Conservation (phyloP, 2,797 vertebrate species). For the Chaenodraco wilsoni region DNA sequence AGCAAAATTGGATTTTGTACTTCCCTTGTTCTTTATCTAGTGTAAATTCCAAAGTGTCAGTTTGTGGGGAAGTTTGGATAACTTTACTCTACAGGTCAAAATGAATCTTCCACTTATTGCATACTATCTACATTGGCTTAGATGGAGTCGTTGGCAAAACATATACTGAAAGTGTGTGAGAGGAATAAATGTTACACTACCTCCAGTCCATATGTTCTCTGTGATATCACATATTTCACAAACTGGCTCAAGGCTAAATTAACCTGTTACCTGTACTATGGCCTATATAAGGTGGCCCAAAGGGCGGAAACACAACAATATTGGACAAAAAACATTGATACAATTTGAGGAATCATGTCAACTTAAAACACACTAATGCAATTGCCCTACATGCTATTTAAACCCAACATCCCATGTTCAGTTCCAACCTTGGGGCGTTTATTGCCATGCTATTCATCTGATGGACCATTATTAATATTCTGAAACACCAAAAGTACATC, state of each 20-base stretch:
- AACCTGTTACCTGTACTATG: not conserved
- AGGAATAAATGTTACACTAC: conserved; percentile 13
- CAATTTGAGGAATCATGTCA: too few relatives aligned
- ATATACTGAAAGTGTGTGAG: conserved; percentile 11
- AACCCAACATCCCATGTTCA: too few relatives aligned
- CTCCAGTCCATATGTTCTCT: conserved; percentile 4
- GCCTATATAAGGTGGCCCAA: not conserved
- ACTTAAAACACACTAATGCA: not conserved
- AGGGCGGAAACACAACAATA: not conserved
- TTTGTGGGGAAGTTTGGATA: conserved; percentile 46
- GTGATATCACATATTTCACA: conserved; percentile 6
- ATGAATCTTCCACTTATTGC: conserved; percentile 35
- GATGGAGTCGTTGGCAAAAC: conserved; percentile 7
- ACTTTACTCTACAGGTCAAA: conserved; percentile 23
- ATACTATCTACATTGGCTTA: conserved; percentile 6
- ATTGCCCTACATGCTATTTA: not conserved
- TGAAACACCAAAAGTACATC: too few relatives aligned
- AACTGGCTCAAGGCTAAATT: not conserved
- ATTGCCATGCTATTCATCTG: too few relatives aligned
- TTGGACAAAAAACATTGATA: not conserved
- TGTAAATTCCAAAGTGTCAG: conserved; percentile 47
- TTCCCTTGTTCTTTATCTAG: conserved; percentile 50
- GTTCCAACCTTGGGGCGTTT: too few relatives aligned
- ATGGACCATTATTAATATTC: too few relatives aligned
- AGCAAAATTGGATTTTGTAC: conserved; percentile 64